Base-by-base conservation (phyloP, 2,888 invertebrate species). In the Protonemura montana region DNA sequence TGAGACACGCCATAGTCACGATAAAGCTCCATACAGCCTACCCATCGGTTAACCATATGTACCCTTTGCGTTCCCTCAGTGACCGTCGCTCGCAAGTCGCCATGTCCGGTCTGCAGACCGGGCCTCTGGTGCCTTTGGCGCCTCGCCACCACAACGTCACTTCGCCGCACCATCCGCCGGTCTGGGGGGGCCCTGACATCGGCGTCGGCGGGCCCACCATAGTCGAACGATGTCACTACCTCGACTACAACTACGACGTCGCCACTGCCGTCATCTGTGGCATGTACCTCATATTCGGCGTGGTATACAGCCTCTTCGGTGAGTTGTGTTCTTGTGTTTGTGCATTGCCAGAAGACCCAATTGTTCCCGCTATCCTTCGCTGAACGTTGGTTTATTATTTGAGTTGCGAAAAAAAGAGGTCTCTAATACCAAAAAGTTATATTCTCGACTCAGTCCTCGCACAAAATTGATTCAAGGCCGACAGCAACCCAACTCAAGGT, bases 251-350 rank as follows among this genome's bases (percentile, higher is more conserved):
- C 90, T 95, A 95, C 91, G 94, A 95, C 89, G 93, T 95, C 82
- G 92, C 94, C 82, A 92, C 94, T 30, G 94, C 95, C 87, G 91
- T 94, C 87, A 93, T 95, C 88, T 95, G 95, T 91, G 94, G 94
- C 87, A 94, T 95, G 92, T 95, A 95, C 90, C 94, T 96, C 89
- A 93, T 96, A 78, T 96, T 97, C 91, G 97, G 97, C 87, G 94
- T 97, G 89, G 94, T 97, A 87, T 97, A 97, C 91, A 96, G 96
- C 88, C 93, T 97, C 88, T 95, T 96, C 91, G 97, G 97, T 96
- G 92, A 94, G 94, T 28, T 35, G 35, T n/a, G n/a, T n/a, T n/a
- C n/a, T n/a, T n/a, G n/a, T n/a, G n/a, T n/a, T n/a, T n/a, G n/a
- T n/a, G n/a, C n/a, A n/a, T n/a, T n/a, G n/a, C n/a, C n/a, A n/a